Conservation (phyloP, 1,140 invertebrate genomes). For the Andrena cerasifolii region DNA sequence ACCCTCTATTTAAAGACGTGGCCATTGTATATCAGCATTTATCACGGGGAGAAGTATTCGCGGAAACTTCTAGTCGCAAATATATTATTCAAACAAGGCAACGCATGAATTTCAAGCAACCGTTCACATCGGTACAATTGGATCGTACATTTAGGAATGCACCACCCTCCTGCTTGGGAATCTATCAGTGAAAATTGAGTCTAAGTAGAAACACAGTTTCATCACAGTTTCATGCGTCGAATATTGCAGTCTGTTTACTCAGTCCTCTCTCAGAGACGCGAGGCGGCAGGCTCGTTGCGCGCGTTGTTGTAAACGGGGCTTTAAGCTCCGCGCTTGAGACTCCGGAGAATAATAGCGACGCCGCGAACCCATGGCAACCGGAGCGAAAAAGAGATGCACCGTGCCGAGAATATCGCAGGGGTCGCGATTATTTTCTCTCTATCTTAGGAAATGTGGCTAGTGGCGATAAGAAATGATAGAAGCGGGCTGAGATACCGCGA, state of each 20-base stretch:
- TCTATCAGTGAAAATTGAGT: no score
- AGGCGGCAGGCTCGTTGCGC: no score
- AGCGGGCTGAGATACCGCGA: constrained; percentile 27
- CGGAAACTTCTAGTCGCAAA: constrained; percentile 2
- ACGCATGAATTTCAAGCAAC: not conserved
- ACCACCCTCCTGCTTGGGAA: no score
- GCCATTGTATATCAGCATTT: constrained; percentile 5
- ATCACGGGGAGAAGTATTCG: not conserved
- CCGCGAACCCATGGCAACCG: constrained; percentile 19
- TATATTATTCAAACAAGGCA: not conserved
- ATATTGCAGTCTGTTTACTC: no score
- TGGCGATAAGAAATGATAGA: constrained; percentile 42
- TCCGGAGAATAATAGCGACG: constrained; percentile 52
- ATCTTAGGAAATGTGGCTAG: constrained; percentile 4
- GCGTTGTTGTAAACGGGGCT: constrained; percentile 6
- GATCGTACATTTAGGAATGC: no score
- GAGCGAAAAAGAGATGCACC: constrained; percentile 58
- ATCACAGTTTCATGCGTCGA: no score
- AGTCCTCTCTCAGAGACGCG: no score
- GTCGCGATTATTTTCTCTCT: constrained; percentile 46
- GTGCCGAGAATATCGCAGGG: constrained; percentile 52
- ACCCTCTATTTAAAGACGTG: constrained; percentile 5
- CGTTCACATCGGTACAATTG: not conserved
- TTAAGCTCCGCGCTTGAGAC: constrained; percentile 12
- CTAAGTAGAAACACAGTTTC: no score